phyloP scores from a whole-genome alignment of 2,888 invertebrate species.

The Yponomeuta plumbellus region DNA sequence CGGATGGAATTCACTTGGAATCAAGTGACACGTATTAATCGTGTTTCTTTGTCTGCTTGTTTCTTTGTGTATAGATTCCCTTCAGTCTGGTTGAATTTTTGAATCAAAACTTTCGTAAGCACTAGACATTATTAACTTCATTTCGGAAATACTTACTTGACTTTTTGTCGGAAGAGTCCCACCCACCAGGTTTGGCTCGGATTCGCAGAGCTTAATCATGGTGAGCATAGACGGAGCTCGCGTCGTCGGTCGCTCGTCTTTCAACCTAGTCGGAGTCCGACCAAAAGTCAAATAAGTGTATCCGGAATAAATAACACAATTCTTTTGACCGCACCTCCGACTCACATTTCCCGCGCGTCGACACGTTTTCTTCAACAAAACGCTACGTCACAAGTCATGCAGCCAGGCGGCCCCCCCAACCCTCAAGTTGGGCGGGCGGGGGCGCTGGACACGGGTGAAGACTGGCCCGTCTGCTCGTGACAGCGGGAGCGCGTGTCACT shows the following conservation, averaged over 20 bases:
- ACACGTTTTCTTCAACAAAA: conserved; percentile 17
- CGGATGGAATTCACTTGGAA: background rate
- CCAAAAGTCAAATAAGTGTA: too few relatives aligned
- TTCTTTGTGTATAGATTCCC: background rate
- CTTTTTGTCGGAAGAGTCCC: too few relatives aligned
- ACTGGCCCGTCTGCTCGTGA: conserved; percentile 27
- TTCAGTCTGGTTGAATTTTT: background rate
- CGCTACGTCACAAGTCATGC: conserved; percentile 21
- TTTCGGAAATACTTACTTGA: too few relatives aligned
- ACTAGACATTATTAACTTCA: too few relatives aligned
- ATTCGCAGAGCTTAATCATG: too few relatives aligned
- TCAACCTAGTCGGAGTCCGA: too few relatives aligned
- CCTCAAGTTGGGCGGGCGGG: conserved; percentile 24
- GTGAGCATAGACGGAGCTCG: too few relatives aligned
- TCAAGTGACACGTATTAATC: background rate
- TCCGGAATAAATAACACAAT: background rate
- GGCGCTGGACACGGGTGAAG: conserved; percentile 23
- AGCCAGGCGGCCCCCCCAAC: conserved; percentile 18
- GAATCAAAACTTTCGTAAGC: too few relatives aligned
- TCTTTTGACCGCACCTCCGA: background rate
- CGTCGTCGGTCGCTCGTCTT: too few relatives aligned
- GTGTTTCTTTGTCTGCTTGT: too few relatives aligned
- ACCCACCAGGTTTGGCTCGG: too few relatives aligned
- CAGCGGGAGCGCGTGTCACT: conserved; percentile 25
- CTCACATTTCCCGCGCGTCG: background rate